Base-by-base conservation (phyloP, 2,888 invertebrate genomes). In the Eurois occulta region DNA sequence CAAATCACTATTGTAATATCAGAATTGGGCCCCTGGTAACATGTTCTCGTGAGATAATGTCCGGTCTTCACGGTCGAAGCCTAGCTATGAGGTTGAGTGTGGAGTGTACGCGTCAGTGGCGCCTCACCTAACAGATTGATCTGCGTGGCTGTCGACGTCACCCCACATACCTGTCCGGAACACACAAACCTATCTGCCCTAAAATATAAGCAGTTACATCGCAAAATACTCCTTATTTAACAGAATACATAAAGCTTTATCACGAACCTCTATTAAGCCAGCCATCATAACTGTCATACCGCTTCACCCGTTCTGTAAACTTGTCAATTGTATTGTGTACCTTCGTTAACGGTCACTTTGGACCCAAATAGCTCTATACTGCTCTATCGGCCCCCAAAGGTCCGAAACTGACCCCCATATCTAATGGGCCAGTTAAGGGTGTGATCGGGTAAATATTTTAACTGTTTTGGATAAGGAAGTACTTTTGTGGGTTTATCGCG, bases 291-390 rank as follows among this genome's bases (percentile, higher is more conserved):
- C 78, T 81, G 81, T 71, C 81, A 55, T 18, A 66, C 43, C 18
- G 3, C 28, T 28, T 60, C 60, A n/a, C 52, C 75, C 35, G 21
- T 16, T 46, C 38, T n/a, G 72, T 65, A 75, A 58, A 72, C 74
- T 78, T 52, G 62, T 38, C 58, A 82, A 77, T 83, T 76, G 71
- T 52, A 66, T 71, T 81, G 72, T 79, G 70, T 86, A 70, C 69
- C 72, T 46, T 62, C 62, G 32, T 38, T 21, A 77, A 60, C 70
- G 82, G 76, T 66, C 72, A 76, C n/a, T 78, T 84, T 76, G 77
- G 21, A 11, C 32, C 74, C 71, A 70, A 80, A 87, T 80, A 74
- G 60, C 72, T 65, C 21, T 69, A 52, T 66, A 68, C 76, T 64
- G 48, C 70, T 85, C 46, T 70, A 77, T 58, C 35, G 35, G n/a